Conservation (phyloP, 1,140 invertebrate genomes). For the Holcopasites calliopsidis region DNA sequence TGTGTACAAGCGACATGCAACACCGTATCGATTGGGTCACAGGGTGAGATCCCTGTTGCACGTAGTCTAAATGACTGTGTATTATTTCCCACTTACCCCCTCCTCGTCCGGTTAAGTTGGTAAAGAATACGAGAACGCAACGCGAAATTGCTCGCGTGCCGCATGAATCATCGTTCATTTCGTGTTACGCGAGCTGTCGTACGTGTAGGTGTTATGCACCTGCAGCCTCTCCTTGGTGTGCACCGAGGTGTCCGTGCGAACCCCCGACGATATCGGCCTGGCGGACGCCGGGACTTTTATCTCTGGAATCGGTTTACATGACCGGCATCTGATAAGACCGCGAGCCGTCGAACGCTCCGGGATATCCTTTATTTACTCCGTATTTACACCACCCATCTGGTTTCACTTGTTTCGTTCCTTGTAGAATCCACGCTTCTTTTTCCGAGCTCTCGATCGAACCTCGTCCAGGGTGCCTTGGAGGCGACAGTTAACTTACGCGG, state of each 20-base stretch:
- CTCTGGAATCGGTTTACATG: conserved; percentile 70
- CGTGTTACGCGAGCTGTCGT: conserved; percentile 67
- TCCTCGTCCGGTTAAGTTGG: conserved; percentile 43
- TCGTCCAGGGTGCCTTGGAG: conserved; percentile 19
- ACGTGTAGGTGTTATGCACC: conserved; percentile 53
- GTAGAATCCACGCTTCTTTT: background rate
- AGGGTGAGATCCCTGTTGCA: conserved; percentile 66
- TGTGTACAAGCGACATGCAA: conserved; percentile 56
- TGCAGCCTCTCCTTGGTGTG: conserved; percentile 11
- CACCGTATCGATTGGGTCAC: conserved; percentile 67
- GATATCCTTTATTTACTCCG: conserved; percentile 67
- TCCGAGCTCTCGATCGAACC: conserved; percentile 10
- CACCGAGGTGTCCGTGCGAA: conserved; percentile 11
- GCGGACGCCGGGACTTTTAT: conserved; percentile 66
- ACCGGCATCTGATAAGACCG: conserved; percentile 68
- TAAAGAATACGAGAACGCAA: conserved; percentile 67
- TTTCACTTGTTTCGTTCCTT: background rate
- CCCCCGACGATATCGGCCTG: conserved; percentile 32
- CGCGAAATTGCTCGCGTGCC: conserved; percentile 72
- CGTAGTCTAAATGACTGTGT: conserved; percentile 70
- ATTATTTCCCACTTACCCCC: conserved; percentile 71
- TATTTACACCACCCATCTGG: conserved; percentile 14
- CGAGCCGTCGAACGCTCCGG: conserved; percentile 43
- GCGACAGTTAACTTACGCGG: background rate
- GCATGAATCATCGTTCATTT: conserved; percentile 76